These are phyloP conservation scores for Aphaenogaster ashmeadi DNA, from an alignment of 1,140 invertebrate species.

Conservation along the genomic window DNA sequence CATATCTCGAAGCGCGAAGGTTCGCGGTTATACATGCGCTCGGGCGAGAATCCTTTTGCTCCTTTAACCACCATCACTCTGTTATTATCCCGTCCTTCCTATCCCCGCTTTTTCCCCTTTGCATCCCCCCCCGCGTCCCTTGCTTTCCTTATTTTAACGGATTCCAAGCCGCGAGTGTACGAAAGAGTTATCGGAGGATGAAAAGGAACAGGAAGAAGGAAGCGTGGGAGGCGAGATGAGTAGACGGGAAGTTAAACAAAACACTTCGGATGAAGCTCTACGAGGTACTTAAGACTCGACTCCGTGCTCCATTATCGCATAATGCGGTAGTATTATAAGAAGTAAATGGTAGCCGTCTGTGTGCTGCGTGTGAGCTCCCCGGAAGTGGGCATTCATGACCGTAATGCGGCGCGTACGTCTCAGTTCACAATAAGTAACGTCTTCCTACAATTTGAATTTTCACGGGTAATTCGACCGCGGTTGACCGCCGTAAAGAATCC, in stretches of 20 bases:
- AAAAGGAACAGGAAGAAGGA: conserved; percentile 9
- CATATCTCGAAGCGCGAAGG: conserved; percentile 8
- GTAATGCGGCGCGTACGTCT: conserved; percentile 74
- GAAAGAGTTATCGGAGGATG: conserved; percentile 9
- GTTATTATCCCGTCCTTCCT: conserved; percentile 43
- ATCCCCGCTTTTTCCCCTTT: neutral
- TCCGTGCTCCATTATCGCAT: conserved; percentile 82
- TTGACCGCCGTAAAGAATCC: conserved; percentile 58
- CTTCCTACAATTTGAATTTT: conserved; percentile 79
- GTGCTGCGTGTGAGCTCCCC: conserved; percentile 73
- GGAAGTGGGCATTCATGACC: conserved; percentile 81
- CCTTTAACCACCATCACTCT: conserved; percentile 28
- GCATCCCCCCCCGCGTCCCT: neutral
- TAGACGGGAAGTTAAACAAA: conserved; percentile 53
- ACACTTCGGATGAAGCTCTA: conserved; percentile 72
- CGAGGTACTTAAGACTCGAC: conserved; percentile 75
- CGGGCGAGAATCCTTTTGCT: conserved; percentile 13
- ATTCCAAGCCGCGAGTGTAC: neutral
- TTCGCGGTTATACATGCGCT: conserved; percentile 28
- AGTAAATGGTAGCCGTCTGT: conserved; percentile 81
- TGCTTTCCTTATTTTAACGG: conserved; percentile 43
- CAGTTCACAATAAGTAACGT: conserved; percentile 77
- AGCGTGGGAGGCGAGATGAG: conserved; percentile 34
- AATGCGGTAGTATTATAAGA: conserved; percentile 83
- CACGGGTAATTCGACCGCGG: conserved; percentile 70